Percentiles rank a stretch among this genome's conserved stretches.
Conservation (phyloP, 2,113 vertebrate genomes). For the Chloropsis cyanopogon region DNA sequence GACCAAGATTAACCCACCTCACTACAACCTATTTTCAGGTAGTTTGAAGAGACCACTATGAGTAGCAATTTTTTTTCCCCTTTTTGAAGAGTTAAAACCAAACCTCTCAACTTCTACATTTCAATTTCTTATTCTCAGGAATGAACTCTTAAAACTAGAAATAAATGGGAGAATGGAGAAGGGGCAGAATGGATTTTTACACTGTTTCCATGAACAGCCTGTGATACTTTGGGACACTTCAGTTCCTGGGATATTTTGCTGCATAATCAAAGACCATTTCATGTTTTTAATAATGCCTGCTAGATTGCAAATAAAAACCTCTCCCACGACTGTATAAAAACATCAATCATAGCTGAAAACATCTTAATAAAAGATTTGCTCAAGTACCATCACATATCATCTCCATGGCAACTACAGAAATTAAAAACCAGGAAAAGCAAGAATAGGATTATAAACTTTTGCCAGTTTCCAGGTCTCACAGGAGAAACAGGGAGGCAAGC, state of each 20-base stretch:
- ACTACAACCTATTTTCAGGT: not conserved
- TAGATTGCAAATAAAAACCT: not conserved
- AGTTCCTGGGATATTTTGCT: not conserved
- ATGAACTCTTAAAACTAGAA: not conserved
- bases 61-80: not conserved
- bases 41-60: not conserved
- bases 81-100: not conserved
- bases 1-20: not conserved
- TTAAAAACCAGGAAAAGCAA: not conserved
- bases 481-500: not conserved
- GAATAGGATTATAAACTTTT: not conserved
- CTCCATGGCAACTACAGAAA: not conserved
- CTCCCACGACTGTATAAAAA: not conserved
- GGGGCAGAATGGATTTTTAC: not conserved
- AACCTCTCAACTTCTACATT: not conserved
- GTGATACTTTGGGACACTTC: not conserved
- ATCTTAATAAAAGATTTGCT: not conserved
- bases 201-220: not conserved
- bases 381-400: not conserved
- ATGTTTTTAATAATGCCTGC: not conserved
- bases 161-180: not conserved
- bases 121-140: not conserved
- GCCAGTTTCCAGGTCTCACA: not conserved
- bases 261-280: not conserved
- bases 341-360: not conserved